phyloP scores from a whole-genome alignment of 2,888 invertebrate genomes.

The Synergus gifuensis region DNA sequence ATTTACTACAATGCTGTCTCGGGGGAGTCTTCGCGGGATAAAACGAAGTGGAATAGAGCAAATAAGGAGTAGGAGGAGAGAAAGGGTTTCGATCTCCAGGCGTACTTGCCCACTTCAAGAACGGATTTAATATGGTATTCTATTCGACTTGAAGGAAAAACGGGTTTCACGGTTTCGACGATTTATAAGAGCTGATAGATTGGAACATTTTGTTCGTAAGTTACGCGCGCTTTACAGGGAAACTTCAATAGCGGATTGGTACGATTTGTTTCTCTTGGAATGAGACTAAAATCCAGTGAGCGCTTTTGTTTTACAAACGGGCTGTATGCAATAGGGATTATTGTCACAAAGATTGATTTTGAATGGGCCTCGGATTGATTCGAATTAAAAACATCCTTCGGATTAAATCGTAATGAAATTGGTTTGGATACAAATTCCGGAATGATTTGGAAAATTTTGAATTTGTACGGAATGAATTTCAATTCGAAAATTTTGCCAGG shows the following conservation, averaged over 20 bases:
- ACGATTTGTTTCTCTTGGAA: slow-evolving; percentile 5
- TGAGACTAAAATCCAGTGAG: background rate
- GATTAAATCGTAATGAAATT: background rate
- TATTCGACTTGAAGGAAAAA: slow-evolving; percentile 26
- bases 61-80: background rate
- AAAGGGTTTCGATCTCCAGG: slow-evolving; percentile 6
- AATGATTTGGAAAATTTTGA: too few relatives aligned
- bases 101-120: slow-evolving; percentile 18
- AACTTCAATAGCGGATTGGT: background rate
- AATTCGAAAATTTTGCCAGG: background rate
- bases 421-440: background rate
- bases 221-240: background rate
- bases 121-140: slow-evolving; percentile 39
- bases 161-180: slow-evolving; percentile 32
- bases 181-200: slow-evolving; percentile 31
- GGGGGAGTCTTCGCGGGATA: slow-evolving; percentile 9
- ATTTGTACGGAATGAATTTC: background rate
- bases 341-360: too few relatives aligned
- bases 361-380: too few relatives aligned
- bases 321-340: background rate
- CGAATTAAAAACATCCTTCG: too few relatives aligned
- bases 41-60: slow-evolving; percentile 24
- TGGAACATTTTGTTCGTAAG: background rate
- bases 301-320: background rate
- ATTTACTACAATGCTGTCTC: slow-evolving; percentile 28